Evolutionary conservation across 1,140 invertebrate species (phyloP), one percentile per base, ranked within the genome.

Genomic region (Halesus radiatus): DNA sequence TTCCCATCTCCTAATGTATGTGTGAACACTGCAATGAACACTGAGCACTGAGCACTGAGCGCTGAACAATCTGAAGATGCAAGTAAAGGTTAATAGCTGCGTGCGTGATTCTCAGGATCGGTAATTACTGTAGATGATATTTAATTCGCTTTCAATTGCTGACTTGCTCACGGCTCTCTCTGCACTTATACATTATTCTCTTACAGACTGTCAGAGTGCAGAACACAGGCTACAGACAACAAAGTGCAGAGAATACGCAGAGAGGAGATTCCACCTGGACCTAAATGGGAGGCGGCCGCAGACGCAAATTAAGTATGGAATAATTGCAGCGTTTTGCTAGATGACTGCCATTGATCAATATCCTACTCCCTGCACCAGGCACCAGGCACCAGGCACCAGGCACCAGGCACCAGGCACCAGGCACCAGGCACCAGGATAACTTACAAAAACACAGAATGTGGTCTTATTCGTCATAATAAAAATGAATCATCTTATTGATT

Each of bases 61-160:
- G 5, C 4, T 54, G 53, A 54, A 54, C 16, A 20, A 16, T n/a
- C 18, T 20, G 16, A 54, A 56, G n/a, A 56, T 56, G 54, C 20
- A 56, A n/a, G 16, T 22, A 56, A 56, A 56, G 54, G 20, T n/a
- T 56, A n/a, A 22, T 56, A 56, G n/a, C 54, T 56, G 20, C 23
- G 18, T 70, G 37, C 37, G 52, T 45, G 66, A 52, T 70, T 70
- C 66, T 50, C 37, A 26, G 66, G 66, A 70, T 50, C 66, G 32
- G 66, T 70, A 70, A 70, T 70, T 70, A 70, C 66, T 50, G 37
- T 37, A 70, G 37, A 70, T 70, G 66, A 70, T 70, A 70, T 70
- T 70, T 70, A 70, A 70, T 70, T 70, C 37, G 66, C 66, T 70
- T 70, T 70, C 66, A 50, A 70, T 70, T 50, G 66, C 66, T 52